phyloP scores from a whole-genome alignment of 2,113 vertebrate genomes.

The Antechinus flavipes region DNA sequence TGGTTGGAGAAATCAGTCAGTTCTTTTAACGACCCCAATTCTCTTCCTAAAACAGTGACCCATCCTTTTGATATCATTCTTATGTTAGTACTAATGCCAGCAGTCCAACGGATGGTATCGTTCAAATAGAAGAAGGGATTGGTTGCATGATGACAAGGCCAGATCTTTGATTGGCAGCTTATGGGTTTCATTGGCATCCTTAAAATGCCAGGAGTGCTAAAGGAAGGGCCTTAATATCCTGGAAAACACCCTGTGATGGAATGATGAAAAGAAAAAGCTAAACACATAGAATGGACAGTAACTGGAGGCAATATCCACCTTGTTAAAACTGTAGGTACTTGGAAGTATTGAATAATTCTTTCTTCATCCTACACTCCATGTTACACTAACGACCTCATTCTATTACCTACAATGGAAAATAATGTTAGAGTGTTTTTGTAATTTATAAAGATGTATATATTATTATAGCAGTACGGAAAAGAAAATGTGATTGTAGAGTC shows the following conservation, averaged over 20 bases:
- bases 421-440: not conserved
- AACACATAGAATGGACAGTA: not conserved
- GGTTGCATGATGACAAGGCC: not conserved
- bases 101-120: not conserved
- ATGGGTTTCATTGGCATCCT: not conserved
- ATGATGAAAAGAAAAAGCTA: not conserved
- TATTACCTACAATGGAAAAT: too few species aligned
- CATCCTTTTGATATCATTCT: not conserved
- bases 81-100: not conserved
- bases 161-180: not conserved
- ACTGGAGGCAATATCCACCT: not conserved
- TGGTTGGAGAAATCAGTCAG: not conserved
- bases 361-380: slow-evolving; percentile 42
- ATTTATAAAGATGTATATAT: not conserved
- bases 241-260: not conserved
- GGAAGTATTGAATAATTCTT: not conserved
- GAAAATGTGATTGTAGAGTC: not conserved
- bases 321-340: not conserved
- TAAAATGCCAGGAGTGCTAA: not conserved
- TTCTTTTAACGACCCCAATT: not conserved
- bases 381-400: slow-evolving; percentile 20
- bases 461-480: not conserved
- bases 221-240: not conserved
- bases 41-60: not conserved
- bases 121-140: not conserved